Conservation (phyloP, 2,888 invertebrate species). For the Eupithecia abbreviata region DNA sequence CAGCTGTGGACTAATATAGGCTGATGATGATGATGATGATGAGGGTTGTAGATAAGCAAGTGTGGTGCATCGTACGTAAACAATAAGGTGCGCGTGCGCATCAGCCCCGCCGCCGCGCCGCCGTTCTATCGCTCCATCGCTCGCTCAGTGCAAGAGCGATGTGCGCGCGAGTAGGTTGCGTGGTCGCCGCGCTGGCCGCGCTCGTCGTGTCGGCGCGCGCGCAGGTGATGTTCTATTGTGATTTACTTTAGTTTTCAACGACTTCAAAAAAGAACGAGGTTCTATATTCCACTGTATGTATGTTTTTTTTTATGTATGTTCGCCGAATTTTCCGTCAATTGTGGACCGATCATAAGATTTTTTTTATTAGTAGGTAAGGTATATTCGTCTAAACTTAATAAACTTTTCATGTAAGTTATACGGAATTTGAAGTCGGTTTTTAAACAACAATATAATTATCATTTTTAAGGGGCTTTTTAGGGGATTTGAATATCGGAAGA, state of each 20-base stretch:
- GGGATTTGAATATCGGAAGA: neutral
- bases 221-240: slow-evolving; percentile 24
- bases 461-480: neutral
- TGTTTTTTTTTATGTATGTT: neutral
- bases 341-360: neutral
- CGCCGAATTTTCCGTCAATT: neutral
- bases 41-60: neutral
- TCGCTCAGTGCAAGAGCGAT: slow-evolving; percentile 55
- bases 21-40: too few relatives aligned
- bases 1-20: too few relatives aligned
- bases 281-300: neutral
- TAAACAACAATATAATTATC: neutral
- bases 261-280: neutral
- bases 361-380: neutral
- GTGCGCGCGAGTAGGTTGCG: slow-evolving; percentile 57
- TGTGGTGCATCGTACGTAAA: neutral
- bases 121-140: too few relatives aligned
- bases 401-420: neutral
- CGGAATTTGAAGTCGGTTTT: neutral
- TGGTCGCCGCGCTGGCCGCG: slow-evolving; percentile 31
- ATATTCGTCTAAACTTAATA: neutral
- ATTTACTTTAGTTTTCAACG: neutral
- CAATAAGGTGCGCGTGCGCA: neutral
- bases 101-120: neutral
- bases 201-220: slow-evolving; percentile 11